Evolutionary conservation across 2,888 invertebrate species (phyloP), one percentile per base, ranked within the genome.

Genomic region (Smittia aterrima): DNA sequence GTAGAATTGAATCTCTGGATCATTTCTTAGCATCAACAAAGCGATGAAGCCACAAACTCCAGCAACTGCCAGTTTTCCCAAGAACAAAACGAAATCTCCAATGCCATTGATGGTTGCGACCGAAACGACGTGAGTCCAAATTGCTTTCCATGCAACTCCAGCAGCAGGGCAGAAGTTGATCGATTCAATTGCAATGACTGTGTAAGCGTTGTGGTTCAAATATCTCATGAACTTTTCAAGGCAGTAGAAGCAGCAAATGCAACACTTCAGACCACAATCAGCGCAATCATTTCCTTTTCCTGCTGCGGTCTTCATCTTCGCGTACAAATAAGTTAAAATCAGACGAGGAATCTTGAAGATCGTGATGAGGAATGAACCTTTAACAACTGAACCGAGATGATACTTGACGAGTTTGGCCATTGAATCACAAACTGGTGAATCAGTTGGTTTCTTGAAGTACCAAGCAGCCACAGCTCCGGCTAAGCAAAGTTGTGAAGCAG

Each of bases 191-290:
- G 96, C 95, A 75, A 96, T 92, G 66, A 96, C 92, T 0, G 96
- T 95, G 80, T 96, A 97, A 0, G 96, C 96, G 82, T 97, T 97
- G 80, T 95, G 95, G 82, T 96, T 96, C 79, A 98, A 86, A 80
- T 92, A 96, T 40, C 93, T 89, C 77, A 97, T 91, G 80, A 95
- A 95, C 80, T 92, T 94, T 81, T 97, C 97, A 77, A 97, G 86
- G 79, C 93, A 91, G 82, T 92, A 93, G 79, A 96, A 92, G 79
- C 96, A 95, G 79, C 96, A 96, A 77, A 92, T 91, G 78, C 96
- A 96, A 78, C 91, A 89, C 79, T 90, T 91, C 11, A 91, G 83
- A 58, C 90, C 87, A 79, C 92, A 93, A 75, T 89, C 87, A 0
- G 92, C 90, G 78, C 90, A 91, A 67, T 90, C 88, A 0, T 90